These are phyloP conservation scores for Syndactyla subalaris DNA, from an alignment of 2,797 vertebrate genomes.

Conservation along the genomic window DNA sequence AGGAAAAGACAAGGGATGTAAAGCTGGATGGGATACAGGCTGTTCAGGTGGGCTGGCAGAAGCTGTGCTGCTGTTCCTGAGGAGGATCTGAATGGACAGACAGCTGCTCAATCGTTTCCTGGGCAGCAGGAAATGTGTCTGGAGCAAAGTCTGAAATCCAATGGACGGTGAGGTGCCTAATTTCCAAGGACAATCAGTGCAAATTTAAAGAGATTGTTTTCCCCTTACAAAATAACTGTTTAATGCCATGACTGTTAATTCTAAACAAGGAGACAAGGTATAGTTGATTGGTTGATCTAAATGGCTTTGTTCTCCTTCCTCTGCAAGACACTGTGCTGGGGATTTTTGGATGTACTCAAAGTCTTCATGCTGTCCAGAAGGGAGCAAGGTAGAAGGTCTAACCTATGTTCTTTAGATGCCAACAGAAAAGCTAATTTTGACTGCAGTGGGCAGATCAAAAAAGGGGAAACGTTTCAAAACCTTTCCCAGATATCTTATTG, in stretches of 20 bases:
- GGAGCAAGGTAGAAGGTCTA: neutral
- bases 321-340: neutral
- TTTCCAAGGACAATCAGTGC: neutral
- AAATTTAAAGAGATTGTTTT: neutral
- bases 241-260: accelerated
- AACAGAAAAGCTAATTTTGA: neutral
- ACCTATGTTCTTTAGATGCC: neutral
- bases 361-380: neutral
- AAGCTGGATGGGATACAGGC: neutral
- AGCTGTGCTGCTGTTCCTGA: neutral
- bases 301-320: neutral
- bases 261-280: neutral
- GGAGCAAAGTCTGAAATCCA: neutral
- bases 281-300: neutral
- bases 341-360: neutral
- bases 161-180: neutral
- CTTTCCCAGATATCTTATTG: neutral
- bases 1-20: neutral
- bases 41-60: neutral
- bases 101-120: neutral
- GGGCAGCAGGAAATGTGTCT: neutral
- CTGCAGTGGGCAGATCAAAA: neutral
- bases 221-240: neutral
- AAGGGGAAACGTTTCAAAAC: neutral
- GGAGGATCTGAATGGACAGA: neutral